A percentile compares a stretch with the other conserved stretches of the same genome.
phyloP scores from a whole-genome alignment of 2,113 vertebrate genomes.

The Tinamus guttatus region DNA sequence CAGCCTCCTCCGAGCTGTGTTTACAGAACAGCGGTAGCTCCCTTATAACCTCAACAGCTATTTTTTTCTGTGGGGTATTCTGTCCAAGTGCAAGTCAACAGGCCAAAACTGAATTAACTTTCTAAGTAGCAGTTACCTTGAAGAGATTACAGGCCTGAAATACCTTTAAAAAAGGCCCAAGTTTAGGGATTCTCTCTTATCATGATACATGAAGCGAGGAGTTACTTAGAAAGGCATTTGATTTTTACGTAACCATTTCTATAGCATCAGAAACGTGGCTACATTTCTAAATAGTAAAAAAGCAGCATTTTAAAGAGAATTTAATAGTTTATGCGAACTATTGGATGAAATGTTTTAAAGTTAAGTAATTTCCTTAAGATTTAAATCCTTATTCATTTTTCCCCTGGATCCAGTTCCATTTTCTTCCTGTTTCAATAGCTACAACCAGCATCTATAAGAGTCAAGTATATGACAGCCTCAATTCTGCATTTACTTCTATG shows the following conservation, averaged over 20 bases:
- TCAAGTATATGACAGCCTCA: background rate
- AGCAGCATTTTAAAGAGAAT: background rate
- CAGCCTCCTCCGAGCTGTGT: background rate
- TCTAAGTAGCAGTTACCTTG: background rate
- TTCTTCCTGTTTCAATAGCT: background rate
- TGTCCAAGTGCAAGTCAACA: background rate
- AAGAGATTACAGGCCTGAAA: background rate
- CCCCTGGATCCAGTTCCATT: background rate
- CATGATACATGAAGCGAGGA: background rate
- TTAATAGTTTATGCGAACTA: background rate
- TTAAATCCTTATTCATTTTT: background rate
- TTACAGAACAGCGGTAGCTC: background rate
- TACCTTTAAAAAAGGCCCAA: background rate
- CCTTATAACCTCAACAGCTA: background rate
- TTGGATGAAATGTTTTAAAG: background rate
- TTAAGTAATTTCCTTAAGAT: background rate
- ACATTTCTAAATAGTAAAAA: background rate
- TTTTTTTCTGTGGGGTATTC: background rate
- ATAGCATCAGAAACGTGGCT: background rate
- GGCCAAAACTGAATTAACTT: too few species aligned
- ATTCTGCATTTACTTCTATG: background rate
- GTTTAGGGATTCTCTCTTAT: background rate
- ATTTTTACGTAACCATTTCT: background rate
- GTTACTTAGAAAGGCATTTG: background rate
- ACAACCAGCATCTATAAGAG: background rate